These are phyloP conservation scores for Bovichtus diacanthus DNA, from an alignment of 2,797 vertebrate genomes.

Conservation along the genomic window DNA sequence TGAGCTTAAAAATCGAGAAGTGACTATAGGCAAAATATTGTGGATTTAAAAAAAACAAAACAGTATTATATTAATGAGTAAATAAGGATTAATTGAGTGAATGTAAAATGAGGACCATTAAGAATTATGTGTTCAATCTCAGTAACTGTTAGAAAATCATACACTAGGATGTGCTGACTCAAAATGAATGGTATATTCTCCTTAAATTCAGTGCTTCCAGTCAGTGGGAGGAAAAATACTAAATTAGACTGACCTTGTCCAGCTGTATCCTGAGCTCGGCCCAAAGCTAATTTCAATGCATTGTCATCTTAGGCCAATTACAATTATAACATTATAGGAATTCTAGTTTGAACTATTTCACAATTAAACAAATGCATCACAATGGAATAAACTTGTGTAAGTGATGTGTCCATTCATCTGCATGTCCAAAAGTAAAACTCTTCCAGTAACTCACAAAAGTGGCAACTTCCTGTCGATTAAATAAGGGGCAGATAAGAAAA, in stretches of 20 bases:
- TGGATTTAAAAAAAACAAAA: neutral
- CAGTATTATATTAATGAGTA: neutral
- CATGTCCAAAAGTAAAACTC: neutral
- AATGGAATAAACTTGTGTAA: neutral
- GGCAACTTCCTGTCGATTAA: neutral
- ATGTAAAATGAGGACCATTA: neutral
- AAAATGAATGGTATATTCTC: too few relatives aligned
- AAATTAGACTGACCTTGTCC: too few relatives aligned
- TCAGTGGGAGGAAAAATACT: too few relatives aligned
- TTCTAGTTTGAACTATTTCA: neutral
- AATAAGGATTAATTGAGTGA: neutral
- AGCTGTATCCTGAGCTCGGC: too few relatives aligned
- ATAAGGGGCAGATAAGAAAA: neutral
- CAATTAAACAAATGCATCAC: neutral
- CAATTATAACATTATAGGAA: neutral
- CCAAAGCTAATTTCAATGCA: too few relatives aligned
- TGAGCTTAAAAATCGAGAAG: slow-evolving; percentile 10
- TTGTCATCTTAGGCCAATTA: too few relatives aligned
- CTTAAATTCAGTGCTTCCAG: too few relatives aligned
- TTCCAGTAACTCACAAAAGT: neutral
- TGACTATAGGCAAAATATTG: neutral
- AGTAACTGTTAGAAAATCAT: too few relatives aligned
- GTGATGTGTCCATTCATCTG: neutral
- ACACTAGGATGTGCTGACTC: too few relatives aligned
- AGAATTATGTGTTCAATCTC: too few relatives aligned